Conservation (phyloP, 1,140 invertebrate genomes). For the Mizuhopecten yessoensis region DNA sequence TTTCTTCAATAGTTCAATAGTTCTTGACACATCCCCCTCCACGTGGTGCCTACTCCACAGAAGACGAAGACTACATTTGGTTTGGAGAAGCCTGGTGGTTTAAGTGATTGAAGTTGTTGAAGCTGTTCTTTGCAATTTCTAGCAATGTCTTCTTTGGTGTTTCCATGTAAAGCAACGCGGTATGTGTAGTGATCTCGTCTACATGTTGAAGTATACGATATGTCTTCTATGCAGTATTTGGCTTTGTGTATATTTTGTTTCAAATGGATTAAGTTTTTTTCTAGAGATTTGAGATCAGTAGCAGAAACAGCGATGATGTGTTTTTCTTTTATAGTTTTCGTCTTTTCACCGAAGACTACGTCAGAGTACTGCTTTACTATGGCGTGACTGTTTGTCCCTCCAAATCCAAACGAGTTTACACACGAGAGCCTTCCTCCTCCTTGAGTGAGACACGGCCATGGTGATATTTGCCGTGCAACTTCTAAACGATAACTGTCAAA, state of each 20-base stretch:
- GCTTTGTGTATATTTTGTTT: constrained; percentile 45
- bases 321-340: neutral
- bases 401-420: constrained; percentile 97
- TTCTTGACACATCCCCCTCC: constrained; percentile 69
- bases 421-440: constrained; percentile 92
- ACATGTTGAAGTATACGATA: constrained; percentile 58
- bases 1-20: constrained; percentile 62
- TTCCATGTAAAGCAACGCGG: constrained; percentile 44
- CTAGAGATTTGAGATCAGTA: constrained; percentile 41
- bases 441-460: constrained; percentile 86
- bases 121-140: neutral
- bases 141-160: constrained; percentile 10
- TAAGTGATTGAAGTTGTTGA: neutral
- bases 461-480: constrained; percentile 89
- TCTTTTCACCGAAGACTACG: constrained; percentile 72
- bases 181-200: constrained; percentile 56
- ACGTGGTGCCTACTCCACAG: constrained; percentile 84
- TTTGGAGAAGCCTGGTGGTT: neutral
- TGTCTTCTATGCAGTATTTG: neutral
- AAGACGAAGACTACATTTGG: constrained; percentile 86
- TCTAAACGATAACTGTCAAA: constrained; percentile 51
- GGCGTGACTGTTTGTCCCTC: constrained; percentile 96
- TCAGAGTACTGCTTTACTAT: constrained; percentile 88
- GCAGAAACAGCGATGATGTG: constrained; percentile 6
- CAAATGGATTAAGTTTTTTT: neutral